Conservation (phyloP, 2,797 vertebrate species). For the Huso huso region DNA sequence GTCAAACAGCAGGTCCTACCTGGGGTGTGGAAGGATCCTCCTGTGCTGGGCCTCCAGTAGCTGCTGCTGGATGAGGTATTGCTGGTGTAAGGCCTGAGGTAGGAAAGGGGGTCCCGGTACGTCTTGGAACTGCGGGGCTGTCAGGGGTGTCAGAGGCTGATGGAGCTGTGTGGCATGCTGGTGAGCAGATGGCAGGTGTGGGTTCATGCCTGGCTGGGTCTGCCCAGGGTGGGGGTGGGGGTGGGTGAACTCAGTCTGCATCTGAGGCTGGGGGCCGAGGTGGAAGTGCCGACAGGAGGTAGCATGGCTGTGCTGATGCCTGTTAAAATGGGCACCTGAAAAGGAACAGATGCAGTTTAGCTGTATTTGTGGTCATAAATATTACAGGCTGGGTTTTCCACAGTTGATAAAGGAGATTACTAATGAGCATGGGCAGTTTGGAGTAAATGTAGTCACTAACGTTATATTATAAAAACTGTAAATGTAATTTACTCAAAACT, state of each 20-base stretch:
- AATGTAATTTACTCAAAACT: no score
- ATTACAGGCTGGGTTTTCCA: no score
- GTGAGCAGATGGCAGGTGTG: conserved; percentile 85
- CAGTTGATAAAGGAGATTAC: no score
- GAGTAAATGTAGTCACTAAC: no score
- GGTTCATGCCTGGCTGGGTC: conserved; percentile 85
- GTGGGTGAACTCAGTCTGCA: conserved; percentile 84
- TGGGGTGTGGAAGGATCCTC: conserved; percentile 86
- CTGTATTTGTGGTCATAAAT: no score
- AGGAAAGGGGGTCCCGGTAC: conserved; percentile 90
- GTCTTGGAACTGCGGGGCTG: conserved; percentile 89
- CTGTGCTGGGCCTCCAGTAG: conserved; percentile 95
- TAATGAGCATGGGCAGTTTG: no score
- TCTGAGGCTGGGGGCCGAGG: conserved; percentile 88
- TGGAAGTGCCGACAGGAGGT: conserved; percentile 99
- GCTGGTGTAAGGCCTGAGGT: conserved; percentile 99
- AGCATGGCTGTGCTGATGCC: conserved; percentile 97
- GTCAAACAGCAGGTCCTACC: conserved; percentile 50
- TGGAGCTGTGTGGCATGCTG: conserved; percentile 84
- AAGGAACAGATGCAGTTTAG: background rate
- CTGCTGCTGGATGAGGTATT: conserved; percentile 99
- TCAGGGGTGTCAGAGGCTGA: conserved; percentile 77
- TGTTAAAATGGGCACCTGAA: conserved; percentile 96
- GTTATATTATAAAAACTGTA: no score
- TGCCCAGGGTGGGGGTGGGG: conserved; percentile 84